Evolutionary conservation across 2,113 vertebrate species (phyloP).

Genomic region (Oreocharis arfaki): DNA sequence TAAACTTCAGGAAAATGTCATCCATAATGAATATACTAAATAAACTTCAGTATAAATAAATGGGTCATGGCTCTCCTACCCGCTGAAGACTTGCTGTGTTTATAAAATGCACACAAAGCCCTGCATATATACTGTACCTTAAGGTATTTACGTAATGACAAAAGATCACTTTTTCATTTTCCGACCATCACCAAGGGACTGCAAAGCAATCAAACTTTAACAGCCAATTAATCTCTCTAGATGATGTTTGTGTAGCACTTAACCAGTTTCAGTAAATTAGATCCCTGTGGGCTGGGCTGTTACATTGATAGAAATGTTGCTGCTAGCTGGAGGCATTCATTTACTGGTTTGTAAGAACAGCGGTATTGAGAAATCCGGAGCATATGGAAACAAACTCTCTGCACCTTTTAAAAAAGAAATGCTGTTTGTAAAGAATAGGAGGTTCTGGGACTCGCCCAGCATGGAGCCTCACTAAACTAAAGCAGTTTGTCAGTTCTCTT

Average conservation of each 20-base stretch:
- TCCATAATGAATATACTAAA: conserved; percentile 40
- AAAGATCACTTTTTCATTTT: conserved; percentile 59
- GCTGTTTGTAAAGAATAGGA: conserved; percentile 18
- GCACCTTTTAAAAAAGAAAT: conserved; percentile 38
- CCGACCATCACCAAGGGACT: conserved; percentile 55
- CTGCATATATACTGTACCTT: conserved; percentile 13
- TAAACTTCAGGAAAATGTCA: conserved; percentile 47
- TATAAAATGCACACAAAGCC: conserved; percentile 50
- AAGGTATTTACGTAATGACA: conserved; percentile 38
- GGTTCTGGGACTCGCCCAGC: conserved; percentile 2
- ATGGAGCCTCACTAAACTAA: conserved; percentile 36
- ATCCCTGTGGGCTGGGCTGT: conserved; percentile 59
- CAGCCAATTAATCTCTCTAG: conserved; percentile 69
- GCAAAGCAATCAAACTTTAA: conserved; percentile 65
- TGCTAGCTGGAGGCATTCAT: conserved; percentile 46
- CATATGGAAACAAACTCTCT: conserved; percentile 45
- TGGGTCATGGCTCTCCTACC: not conserved
- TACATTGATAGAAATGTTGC: conserved; percentile 56
- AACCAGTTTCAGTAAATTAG: conserved; percentile 63
- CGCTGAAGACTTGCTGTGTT: conserved; percentile 35
- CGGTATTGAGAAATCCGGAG: conserved; percentile 24
- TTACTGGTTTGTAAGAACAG: conserved; percentile 21
- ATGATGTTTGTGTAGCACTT: conserved; percentile 65
- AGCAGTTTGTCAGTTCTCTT: conserved; percentile 31
- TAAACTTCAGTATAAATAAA: conserved; percentile 29